Evolutionary conservation across 2,797 vertebrate species (phyloP), one percentile per base, ranked within the genome.

Genomic region (Enteromius radiatus): DNA sequence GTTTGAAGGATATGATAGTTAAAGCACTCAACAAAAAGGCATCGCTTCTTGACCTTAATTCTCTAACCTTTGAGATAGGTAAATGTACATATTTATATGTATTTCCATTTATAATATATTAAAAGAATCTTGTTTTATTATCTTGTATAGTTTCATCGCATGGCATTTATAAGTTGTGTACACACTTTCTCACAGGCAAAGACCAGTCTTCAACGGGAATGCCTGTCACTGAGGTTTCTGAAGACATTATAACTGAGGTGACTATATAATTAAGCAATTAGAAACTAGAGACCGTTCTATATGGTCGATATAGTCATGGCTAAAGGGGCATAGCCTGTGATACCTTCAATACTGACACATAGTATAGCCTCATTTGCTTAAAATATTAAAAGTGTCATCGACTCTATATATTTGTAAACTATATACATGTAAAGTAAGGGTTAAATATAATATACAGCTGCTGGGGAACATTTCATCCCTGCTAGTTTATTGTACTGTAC

Each of bases 31-130:
- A 90, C 0, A 95, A 97, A 88, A 96, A 97, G 23, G 93, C 91
- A 0, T 94, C 96, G n/a, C 88, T 96, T 78, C 94, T 97, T 83
- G 94, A 97, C 83, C 88, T 96, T 70, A 91, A 92, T 54, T 96
- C 95, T 0, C 91, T 98, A 2, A 94, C 89, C 87, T 97, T 98
- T 86, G 71, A 90, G 23, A 88, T 91, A 88, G 93, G 93, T 94
- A 88, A 43, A 69, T 38, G 64, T 41, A 41, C 28, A 56, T 3
- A 1, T 5, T 9, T 38, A 56, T 23, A 69, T 43, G 21, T 5
- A 67, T 73, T 36, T 36, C 12, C 3, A 23, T 38, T 4, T n/a
- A 23, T 11, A 26, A 59, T 41, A 2, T 23, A 54, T 76, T 33
- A 26, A 28, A 59, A n/a, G 2, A 33, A 4, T 26, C 1, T 54